Evolutionary conservation across 2,113 vertebrate species (phyloP).

Genomic region (Hirundichthys speculiger): DNA sequence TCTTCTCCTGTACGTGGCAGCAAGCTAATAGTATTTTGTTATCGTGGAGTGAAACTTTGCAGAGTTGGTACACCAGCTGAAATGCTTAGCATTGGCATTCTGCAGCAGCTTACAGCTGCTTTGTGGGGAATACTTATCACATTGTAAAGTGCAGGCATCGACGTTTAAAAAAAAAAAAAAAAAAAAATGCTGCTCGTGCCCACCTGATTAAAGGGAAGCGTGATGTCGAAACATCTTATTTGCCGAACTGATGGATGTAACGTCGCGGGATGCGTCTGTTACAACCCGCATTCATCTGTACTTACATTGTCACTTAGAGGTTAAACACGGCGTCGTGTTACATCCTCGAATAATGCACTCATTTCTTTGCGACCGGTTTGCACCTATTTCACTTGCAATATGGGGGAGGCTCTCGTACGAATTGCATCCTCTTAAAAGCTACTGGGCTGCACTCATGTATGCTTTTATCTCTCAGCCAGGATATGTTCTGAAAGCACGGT

Average conservation of each 20-base stretch:
- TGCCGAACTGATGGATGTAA: conserved; percentile 48
- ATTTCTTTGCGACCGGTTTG: conserved; percentile 45
- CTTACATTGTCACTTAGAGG: conserved; percentile 39
- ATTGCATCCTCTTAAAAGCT: conserved; percentile 76
- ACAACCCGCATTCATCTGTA: conserved; percentile 24
- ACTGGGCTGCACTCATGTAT: conserved; percentile 73
- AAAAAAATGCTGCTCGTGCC: conserved; percentile 29
- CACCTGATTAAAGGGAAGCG: conserved; percentile 56
- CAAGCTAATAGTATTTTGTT: conserved; percentile 95
- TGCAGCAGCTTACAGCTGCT: conserved; percentile 42
- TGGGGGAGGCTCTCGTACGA: conserved; percentile 71
- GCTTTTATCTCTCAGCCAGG: conserved; percentile 80
- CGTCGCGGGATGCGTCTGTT: conserved; percentile 26
- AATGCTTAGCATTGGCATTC: conserved; percentile 62
- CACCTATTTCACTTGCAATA: conserved; percentile 51
- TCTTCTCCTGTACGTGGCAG: conserved; percentile 88
- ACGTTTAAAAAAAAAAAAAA: conserved; percentile 48
- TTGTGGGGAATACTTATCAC: conserved; percentile 25
- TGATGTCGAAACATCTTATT: conserved; percentile 48
- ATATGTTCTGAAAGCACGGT: conserved; percentile 77
- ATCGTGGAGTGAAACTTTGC: conserved; percentile 89
- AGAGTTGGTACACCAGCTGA: conserved; percentile 74
- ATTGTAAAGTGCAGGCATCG: conserved; percentile 38
- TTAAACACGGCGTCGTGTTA: conserved; percentile 65
- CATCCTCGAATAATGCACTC: conserved; percentile 58